Evolutionary conservation across 1,140 invertebrate genomes (phyloP).

Genomic region (Condylostylus longicornis): DNA sequence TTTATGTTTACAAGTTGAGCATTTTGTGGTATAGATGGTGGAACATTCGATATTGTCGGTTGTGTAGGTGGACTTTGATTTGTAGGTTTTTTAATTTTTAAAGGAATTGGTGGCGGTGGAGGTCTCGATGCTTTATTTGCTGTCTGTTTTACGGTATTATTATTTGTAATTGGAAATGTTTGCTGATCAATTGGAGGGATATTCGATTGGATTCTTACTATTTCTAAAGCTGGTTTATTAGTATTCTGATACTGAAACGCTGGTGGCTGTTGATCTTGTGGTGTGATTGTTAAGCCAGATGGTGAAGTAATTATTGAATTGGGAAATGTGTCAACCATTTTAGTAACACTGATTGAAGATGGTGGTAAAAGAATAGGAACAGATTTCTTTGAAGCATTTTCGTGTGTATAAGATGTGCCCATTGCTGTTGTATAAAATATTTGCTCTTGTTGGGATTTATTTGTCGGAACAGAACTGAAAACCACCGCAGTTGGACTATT

Average conservation of each 20-base stretch:
- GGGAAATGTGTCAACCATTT: conserved; percentile 1
- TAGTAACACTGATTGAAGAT: conserved; percentile 7
- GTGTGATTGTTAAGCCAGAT: not conserved
- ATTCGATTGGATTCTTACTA: conserved; percentile 14
- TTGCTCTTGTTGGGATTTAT: not conserved
- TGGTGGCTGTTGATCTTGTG: not conserved
- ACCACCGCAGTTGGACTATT: not conserved
- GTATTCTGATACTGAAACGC: not conserved
- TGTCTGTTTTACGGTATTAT: conserved; percentile 13
- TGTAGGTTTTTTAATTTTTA: not conserved
- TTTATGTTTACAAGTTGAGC: too few relatives aligned
- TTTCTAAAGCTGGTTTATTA: conserved; percentile 18
- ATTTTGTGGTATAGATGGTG: too few relatives aligned
- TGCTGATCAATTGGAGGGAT: conserved; percentile 1
- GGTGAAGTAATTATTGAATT: not conserved
- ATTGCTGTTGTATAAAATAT: conserved; percentile 1
- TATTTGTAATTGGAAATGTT: conserved; percentile 1
- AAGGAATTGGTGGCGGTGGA: conserved; percentile 8
- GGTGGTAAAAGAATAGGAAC: conserved; percentile 7
- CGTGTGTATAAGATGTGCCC: conserved; percentile 1
- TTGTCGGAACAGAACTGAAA: not conserved
- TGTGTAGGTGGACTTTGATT: too few relatives aligned
- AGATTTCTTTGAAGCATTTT: conserved; percentile 1
- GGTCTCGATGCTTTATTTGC: conserved; percentile 8
- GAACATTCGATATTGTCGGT: too few relatives aligned